These are phyloP conservation scores for Ischnus inquisitorius DNA, from an alignment of 2,888 invertebrate genomes.

Conservation along the genomic window DNA sequence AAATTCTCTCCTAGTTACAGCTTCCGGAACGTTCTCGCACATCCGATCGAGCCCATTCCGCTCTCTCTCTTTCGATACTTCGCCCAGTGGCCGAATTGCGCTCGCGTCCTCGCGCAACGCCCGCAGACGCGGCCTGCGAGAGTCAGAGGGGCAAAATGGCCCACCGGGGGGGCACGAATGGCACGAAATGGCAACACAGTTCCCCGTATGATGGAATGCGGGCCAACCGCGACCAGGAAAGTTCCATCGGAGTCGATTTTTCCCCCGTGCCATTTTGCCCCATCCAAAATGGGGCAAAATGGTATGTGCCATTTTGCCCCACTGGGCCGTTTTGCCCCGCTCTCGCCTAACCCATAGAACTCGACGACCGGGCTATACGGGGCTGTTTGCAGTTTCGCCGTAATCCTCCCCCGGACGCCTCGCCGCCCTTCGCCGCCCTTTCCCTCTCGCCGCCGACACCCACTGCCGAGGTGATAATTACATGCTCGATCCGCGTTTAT, in stretches of 20 bases:
- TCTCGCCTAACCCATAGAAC: conserved; percentile 18
- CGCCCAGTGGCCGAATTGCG: conserved; percentile 12
- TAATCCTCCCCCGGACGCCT: conserved; percentile 24
- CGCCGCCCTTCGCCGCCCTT: background rate
- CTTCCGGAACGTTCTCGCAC: conserved; percentile 63
- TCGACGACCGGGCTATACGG: conserved; percentile 19
- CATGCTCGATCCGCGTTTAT: conserved; percentile 81
- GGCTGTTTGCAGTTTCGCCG: conserved; percentile 56
- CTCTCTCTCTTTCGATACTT: conserved; percentile 55
- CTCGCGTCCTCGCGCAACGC: background rate
- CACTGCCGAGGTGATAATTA: conserved; percentile 83
- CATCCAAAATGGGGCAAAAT: no score
- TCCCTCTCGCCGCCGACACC: conserved; percentile 61
- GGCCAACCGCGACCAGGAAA: no score
- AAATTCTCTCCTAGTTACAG: conserved; percentile 70
- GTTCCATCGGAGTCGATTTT: no score
- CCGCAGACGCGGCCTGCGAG: no score
- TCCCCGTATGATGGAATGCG: no score
- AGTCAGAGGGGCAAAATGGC: no score
- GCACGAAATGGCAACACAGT: no score
- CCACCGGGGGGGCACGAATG: no score
- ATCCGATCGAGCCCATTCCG: conserved; percentile 50
- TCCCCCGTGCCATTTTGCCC: no score
- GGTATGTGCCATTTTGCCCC: no score
- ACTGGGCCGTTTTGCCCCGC: no score